Evolutionary conservation across 2,888 invertebrate genomes (phyloP).

Genomic region (Germaria angustata): DNA sequence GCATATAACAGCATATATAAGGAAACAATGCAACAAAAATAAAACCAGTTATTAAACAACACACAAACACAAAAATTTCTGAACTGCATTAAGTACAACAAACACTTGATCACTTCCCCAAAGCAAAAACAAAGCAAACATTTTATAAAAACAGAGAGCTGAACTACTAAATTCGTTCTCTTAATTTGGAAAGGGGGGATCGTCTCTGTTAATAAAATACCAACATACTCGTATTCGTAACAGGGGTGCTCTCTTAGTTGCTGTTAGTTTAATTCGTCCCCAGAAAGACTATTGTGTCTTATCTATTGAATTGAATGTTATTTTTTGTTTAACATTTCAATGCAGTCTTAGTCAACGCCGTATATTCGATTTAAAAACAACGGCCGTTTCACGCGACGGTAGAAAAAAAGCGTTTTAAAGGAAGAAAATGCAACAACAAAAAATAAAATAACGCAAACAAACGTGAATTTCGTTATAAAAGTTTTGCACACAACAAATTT

Average conservation of each 20-base stretch:
- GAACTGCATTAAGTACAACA: conserved; percentile 21
- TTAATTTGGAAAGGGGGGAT: conserved; percentile 43
- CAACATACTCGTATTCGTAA: too few species aligned
- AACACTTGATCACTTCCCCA: conserved; percentile 52
- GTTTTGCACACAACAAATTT: conserved; percentile 14
- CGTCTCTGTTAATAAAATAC: conserved; percentile 45
- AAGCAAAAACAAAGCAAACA: background rate
- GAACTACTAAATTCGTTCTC: background rate
- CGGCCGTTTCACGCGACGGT: conserved; percentile 71
- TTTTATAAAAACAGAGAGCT: background rate
- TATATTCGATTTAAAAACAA: conserved; percentile 70
- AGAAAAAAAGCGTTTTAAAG: conserved; percentile 63
- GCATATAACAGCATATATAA: conserved; percentile 2
- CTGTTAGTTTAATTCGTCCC: conserved; percentile 28
- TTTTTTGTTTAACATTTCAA: conserved; percentile 23
- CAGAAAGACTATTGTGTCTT: conserved; percentile 10
- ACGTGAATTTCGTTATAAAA: conserved; percentile 46
- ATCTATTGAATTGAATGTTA: conserved; percentile 46
- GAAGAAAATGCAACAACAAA: conserved; percentile 27
- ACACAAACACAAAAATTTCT: background rate
- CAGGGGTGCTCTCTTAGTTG: conserved; percentile 25
- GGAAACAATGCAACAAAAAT: conserved; percentile 14
- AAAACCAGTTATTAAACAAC: conserved; percentile 59
- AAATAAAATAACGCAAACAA: conserved; percentile 64
- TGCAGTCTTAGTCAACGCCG: conserved; percentile 68